Evolutionary conservation across 2,888 invertebrate species (phyloP).

Genomic region (Agonopterix subpropinquella): DNA sequence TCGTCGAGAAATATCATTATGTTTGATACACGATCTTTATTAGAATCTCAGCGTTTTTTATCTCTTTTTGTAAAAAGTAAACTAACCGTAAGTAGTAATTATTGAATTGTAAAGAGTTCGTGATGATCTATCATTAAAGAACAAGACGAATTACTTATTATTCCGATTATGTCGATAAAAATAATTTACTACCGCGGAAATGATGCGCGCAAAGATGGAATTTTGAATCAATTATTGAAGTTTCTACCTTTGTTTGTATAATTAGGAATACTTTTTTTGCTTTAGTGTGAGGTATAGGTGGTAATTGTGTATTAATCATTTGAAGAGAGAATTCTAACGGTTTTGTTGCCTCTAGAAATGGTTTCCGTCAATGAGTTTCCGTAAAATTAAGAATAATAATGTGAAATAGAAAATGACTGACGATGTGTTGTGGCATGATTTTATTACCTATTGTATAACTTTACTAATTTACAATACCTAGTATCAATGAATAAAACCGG

Average conservation of each 20-base stretch:
- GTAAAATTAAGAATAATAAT: no score
- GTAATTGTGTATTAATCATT: not conserved
- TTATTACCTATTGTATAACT: no score
- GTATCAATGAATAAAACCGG: no score
- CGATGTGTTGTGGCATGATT: no score
- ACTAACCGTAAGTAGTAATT: not conserved
- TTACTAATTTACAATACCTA: no score
- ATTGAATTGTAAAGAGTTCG: not conserved
- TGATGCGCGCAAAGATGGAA: not conserved
- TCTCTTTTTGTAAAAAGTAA: not conserved
- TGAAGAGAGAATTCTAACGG: not conserved
- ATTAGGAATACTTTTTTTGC: not conserved
- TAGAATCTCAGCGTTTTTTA: slow-evolving; percentile 13
- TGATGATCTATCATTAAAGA: not conserved
- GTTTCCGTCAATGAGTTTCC: no score
- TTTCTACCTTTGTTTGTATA: not conserved
- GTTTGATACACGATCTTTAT: slow-evolving; percentile 43
- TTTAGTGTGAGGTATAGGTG: not conserved
- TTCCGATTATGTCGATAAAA: not conserved
- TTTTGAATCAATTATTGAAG: not conserved
- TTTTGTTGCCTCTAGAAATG: not conserved
- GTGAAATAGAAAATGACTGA: no score
- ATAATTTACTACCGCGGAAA: not conserved
- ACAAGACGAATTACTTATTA: not conserved
- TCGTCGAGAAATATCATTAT: slow-evolving; percentile 37